phyloP scores from a whole-genome alignment of 2,797 vertebrate genomes.

The Alexandromys oeconomus region DNA sequence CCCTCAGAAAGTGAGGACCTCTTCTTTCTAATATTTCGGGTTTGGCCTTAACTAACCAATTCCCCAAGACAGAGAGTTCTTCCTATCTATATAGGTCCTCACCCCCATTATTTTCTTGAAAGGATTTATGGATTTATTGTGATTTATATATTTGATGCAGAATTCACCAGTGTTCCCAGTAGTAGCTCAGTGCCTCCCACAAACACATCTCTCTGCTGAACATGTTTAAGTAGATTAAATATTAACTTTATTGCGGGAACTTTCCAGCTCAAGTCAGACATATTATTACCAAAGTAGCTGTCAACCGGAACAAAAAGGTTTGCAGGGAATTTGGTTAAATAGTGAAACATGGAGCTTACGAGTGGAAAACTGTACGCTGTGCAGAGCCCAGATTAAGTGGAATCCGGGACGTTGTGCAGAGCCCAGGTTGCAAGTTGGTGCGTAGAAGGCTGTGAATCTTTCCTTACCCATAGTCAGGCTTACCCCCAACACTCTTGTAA shows the following conservation, averaged over 20 bases:
- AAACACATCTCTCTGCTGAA: background rate
- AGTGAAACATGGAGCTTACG: background rate
- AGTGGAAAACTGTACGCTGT: background rate
- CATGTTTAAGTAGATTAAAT: background rate
- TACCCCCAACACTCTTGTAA: background rate
- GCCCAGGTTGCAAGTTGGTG: background rate
- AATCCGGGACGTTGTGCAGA: background rate
- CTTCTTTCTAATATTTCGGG: background rate
- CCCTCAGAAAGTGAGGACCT: background rate
- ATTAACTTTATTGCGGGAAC: conserved; percentile 13
- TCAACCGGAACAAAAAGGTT: background rate
- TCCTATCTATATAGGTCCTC: background rate
- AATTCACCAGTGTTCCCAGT: background rate
- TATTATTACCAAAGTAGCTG: background rate
- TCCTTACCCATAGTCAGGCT: background rate
- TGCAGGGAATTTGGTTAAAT: background rate
- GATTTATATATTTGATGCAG: background rate
- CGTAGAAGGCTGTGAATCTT: background rate
- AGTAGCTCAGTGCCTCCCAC: background rate
- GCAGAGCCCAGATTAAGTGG: background rate
- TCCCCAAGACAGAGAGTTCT: background rate
- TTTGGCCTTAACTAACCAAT: conserved; percentile 12
- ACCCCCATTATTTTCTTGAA: background rate
- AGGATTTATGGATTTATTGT: background rate
- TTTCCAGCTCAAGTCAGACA: background rate